These are phyloP conservation scores for Tetramorium parvispinum DNA, from an alignment of 1,140 invertebrate genomes.

Conservation along the genomic window DNA sequence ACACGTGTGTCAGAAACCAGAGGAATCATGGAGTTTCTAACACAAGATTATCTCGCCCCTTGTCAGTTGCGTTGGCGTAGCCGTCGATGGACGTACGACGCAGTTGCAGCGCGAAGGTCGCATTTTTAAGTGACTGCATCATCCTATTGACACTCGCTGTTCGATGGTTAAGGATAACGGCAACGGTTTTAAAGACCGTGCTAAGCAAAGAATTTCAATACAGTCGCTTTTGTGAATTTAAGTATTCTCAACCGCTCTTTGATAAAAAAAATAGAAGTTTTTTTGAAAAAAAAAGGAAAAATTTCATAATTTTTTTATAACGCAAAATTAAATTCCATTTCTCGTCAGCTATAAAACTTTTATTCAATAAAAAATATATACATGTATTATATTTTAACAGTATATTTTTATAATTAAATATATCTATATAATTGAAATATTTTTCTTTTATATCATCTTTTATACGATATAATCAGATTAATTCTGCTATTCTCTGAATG, in stretches of 20 bases:
- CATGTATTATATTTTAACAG: too few relatives aligned
- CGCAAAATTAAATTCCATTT: slow-evolving; percentile 13
- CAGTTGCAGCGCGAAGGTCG: slow-evolving; percentile 74
- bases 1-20: slow-evolving; percentile 7
- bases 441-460: not conserved
- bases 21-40: slow-evolving; percentile 36
- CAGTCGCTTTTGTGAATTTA: slow-evolving; percentile 4
- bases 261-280: not conserved
- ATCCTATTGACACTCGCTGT: slow-evolving; percentile 72
- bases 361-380: too few relatives aligned
- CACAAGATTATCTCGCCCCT: slow-evolving; percentile 8
- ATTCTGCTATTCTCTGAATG: not conserved
- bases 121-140: slow-evolving; percentile 78
- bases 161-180: slow-evolving; percentile 71
- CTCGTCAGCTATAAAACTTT: not conserved
- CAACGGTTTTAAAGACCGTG: slow-evolving; percentile 54
- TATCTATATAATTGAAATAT: not conserved
- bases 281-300: not conserved
- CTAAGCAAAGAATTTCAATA: slow-evolving; percentile 24
- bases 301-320: not conserved
- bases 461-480: not conserved
- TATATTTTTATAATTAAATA: too few relatives aligned
- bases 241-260: not conserved
- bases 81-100: slow-evolving; percentile 50
- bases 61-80: slow-evolving; percentile 20